These are phyloP conservation scores for Sphinx pinastri DNA, from an alignment of 2,888 invertebrate species.

Conservation along the genomic window DNA sequence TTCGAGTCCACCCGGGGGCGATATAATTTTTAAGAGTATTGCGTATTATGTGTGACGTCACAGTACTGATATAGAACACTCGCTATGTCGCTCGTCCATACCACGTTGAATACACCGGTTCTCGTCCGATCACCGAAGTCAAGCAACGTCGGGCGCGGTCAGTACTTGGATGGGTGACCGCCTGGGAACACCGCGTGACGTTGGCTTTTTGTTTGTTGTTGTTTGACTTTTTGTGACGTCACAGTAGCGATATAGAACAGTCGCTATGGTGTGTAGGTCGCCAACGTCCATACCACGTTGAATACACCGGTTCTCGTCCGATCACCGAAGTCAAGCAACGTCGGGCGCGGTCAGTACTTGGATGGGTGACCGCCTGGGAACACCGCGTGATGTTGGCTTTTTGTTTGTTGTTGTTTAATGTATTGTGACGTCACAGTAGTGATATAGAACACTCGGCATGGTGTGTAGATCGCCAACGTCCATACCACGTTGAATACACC, in stretches of 20 bases:
- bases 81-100: constrained; percentile 13
- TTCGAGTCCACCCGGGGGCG: constrained; percentile 98
- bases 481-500: constrained; percentile 48
- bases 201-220: constrained; percentile 45
- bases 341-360: constrained; percentile 75
- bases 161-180: constrained; percentile 81
- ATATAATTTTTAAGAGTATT: not conserved
- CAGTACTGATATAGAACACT: not conserved
- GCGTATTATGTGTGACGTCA: not conserved
- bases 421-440: not conserved
- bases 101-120: constrained; percentile 59
- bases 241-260: no score
- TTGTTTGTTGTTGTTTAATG: constrained; percentile 54
- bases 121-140: constrained; percentile 81
- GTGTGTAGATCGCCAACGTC: constrained; percentile 23
- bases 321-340: constrained; percentile 77
- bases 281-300: constrained; percentile 70
- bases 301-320: constrained; percentile 77
- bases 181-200: constrained; percentile 63
- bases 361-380: constrained; percentile 76
- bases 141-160: constrained; percentile 79
- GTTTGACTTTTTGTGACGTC: no score
- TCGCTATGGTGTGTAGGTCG: no score
- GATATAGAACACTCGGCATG: no score
- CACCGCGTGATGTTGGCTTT: constrained; percentile 62